Base-by-base conservation (phyloP, 2,888 invertebrate genomes). In the Chloromyia formosa region DNA sequence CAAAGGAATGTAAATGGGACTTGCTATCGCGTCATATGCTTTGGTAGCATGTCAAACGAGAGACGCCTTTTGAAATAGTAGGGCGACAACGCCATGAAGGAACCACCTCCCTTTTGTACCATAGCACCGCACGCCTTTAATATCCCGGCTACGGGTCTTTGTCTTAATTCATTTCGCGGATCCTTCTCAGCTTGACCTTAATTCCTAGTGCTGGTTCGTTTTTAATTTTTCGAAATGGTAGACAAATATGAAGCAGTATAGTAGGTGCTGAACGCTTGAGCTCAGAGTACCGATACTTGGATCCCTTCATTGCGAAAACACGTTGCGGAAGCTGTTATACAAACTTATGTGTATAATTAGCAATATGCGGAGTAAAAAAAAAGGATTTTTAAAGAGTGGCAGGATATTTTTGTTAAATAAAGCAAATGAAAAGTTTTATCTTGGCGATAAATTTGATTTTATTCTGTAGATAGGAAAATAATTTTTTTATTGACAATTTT, bases 1-100 rank as follows among this genome's bases (percentile, higher is more conserved):
- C 71, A 71, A 71, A 71, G 58, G 40, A 56, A 71, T 71, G 71
- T 71, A 71, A 71, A 71, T 71, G 56, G 40, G 58, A 71, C 23
- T n/a, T n/a, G 69, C n/a, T 56, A n/a, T 40, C 68, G 54, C 68
- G 18, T 69, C 68, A 69, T 27, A 54, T 16, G n/a, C 61, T 62
- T 35, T 10, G 18, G 53, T 14, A 27, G 18, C 54, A 53, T 16
- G 35, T 54, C 68, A 54, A 69, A 23, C 27, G 54, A 69, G 54
- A 62, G 66, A n/a, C 45, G 42, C 45, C 66, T 66, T 49, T 66
- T 66, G 66, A 66, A 62, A 62, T 62, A 62, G 62, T 42, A 40
- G 16, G 35, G 1, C 62, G 5, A 62, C 42, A 35, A 49, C 66
- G 42, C 18, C 35, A n/a, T 1, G 16, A 40, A 62, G 40, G n/a